Evolutionary conservation across 2,888 invertebrate species (phyloP).

Genomic region (Mantis religiosa): DNA sequence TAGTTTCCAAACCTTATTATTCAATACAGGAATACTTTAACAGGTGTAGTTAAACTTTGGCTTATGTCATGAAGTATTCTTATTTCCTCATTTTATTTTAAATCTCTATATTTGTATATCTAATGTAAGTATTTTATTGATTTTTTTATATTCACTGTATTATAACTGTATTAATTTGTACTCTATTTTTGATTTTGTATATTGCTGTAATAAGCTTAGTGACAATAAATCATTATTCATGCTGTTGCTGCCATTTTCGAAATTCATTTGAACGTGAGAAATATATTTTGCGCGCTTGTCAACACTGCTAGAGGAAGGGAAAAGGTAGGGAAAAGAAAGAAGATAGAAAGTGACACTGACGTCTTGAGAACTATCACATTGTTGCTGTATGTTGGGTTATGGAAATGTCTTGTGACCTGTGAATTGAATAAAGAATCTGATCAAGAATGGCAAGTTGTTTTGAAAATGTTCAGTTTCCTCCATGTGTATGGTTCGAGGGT

Average conservation of each 20-base stretch:
- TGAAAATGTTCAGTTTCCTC: constrained; percentile 57
- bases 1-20: too few relatives aligned
- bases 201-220: too few relatives aligned
- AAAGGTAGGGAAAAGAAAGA: not conserved
- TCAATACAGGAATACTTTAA: too few relatives aligned
- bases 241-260: not conserved
- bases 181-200: too few relatives aligned
- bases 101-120: too few relatives aligned
- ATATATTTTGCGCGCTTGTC: not conserved
- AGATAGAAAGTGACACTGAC: not conserved
- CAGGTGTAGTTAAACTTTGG: too few relatives aligned
- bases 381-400: not conserved
- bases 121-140: too few relatives aligned
- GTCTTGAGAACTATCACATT: not conserved
- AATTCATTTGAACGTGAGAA: not conserved
- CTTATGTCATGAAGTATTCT: too few relatives aligned
- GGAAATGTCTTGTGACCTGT: not conserved
- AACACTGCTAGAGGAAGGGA: not conserved
- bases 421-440: not conserved
- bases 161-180: too few relatives aligned
- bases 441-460: constrained; percentile 24
- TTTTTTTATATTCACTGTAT: too few relatives aligned
- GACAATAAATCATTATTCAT: too few relatives aligned
- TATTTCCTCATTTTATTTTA: too few relatives aligned
- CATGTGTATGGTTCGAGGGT: constrained; percentile 80